phyloP scores from a whole-genome alignment of 2,888 invertebrate species.

The Nudaria mundana region DNA sequence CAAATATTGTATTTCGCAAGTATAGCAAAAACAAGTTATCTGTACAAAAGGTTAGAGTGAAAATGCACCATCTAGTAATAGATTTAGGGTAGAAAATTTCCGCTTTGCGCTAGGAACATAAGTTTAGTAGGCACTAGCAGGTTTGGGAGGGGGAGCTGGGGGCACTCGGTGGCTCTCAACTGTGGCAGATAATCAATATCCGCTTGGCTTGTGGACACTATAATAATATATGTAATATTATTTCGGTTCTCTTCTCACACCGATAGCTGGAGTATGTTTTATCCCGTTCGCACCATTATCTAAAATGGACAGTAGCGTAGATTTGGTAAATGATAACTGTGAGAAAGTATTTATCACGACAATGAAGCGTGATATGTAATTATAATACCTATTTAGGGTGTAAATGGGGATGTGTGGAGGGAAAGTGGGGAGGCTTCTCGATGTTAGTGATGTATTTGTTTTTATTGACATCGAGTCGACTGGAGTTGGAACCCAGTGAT shows the following conservation, averaged over 20 bases:
- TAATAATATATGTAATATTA: slow-evolving; percentile 80
- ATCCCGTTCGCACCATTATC: slow-evolving; percentile 73
- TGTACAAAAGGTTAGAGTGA: slow-evolving; percentile 33
- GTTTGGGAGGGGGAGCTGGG: slow-evolving; percentile 45
- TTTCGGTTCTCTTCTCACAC: slow-evolving; percentile 55
- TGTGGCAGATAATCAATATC: slow-evolving; percentile 83
- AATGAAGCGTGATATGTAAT: slow-evolving; percentile 80
- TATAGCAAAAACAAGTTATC: slow-evolving; percentile 52
- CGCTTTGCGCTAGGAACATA: slow-evolving; percentile 36
- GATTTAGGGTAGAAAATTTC: slow-evolving; percentile 54
- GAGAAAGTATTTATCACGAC: slow-evolving; percentile 81
- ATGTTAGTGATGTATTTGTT: slow-evolving; percentile 67
- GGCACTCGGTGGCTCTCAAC: slow-evolving; percentile 76
- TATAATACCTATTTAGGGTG: slow-evolving; percentile 74
- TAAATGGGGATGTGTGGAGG: slow-evolving; percentile 55
- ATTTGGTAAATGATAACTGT: slow-evolving; percentile 82
- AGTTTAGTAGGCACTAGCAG: slow-evolving; percentile 42
- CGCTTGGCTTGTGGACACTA: slow-evolving; percentile 82
- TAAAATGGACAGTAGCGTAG: slow-evolving; percentile 81
- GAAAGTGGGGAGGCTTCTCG: slow-evolving; percentile 33
- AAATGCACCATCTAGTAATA: slow-evolving; percentile 48
- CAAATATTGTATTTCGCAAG: slow-evolving; percentile 75
- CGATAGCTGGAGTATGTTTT: slow-evolving; percentile 29
- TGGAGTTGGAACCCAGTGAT: slow-evolving; percentile 54
- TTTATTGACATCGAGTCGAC: slow-evolving; percentile 58